Conservation (phyloP, 92 coral and sea anemone genomes). For the Porites lobata region DNA sequence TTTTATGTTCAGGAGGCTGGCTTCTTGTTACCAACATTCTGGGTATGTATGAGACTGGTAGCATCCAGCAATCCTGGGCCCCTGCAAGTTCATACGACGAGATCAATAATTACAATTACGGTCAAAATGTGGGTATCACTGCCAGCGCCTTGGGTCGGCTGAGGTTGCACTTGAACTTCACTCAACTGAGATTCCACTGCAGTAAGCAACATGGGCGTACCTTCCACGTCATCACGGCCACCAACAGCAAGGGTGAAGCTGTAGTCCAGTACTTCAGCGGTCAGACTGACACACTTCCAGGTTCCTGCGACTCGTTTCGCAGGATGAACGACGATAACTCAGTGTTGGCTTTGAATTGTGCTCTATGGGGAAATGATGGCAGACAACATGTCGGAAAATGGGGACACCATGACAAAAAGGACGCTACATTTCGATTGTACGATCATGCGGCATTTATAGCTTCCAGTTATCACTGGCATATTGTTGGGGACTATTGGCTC, state of each 20-base stretch:
- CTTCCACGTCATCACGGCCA: conserved; percentile 33
- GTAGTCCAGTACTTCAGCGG: conserved; percentile 33
- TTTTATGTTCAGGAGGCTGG: conserved; percentile 41
- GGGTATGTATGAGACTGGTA: not conserved
- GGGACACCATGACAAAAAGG: not conserved
- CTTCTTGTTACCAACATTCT: conserved; percentile 28
- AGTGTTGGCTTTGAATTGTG: conserved; percentile 3
- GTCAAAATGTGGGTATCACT: conserved; percentile 2
- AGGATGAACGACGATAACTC: conserved; percentile 29
- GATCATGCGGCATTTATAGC: conserved; percentile 55
- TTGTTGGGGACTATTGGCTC: not conserved
- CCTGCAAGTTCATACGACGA: conserved; percentile 1
- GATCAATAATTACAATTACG: conserved; percentile 12
- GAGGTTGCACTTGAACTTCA: not conserved
- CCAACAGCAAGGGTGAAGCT: conserved; percentile 16
- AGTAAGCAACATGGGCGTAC: conserved; percentile 42
- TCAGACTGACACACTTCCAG: conserved; percentile 15
- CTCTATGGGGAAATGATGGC: conserved; percentile 33
- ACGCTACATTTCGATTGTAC: conserved; percentile 6
- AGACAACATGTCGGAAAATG: not conserved
- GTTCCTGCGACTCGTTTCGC: conserved; percentile 29
- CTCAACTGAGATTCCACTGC: conserved; percentile 59
- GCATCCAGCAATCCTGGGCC: not conserved
- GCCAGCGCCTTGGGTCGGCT: conserved; percentile 17
- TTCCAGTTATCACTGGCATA: conserved; percentile 12